Conservation (phyloP, 2,113 vertebrate species). For the Gallinago media region DNA sequence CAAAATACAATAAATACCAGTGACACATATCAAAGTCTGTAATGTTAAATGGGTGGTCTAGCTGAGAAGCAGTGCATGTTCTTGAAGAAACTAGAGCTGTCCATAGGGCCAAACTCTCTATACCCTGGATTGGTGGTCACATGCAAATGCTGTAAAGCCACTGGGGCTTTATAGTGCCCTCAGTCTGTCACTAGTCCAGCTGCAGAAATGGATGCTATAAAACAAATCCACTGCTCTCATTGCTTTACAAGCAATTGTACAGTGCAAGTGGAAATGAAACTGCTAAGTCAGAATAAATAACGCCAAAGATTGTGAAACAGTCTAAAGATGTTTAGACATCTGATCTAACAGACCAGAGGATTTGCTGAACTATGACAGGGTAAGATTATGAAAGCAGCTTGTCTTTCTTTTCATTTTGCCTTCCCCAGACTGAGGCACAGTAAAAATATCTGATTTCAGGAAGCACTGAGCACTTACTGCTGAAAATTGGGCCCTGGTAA, state of each 20-base stretch:
- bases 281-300: background rate
- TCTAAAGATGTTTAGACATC: background rate
- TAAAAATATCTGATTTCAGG: background rate
- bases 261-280: background rate
- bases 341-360: background rate
- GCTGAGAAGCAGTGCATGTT: background rate
- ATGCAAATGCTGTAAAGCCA: background rate
- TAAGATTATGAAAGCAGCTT: background rate
- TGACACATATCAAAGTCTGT: background rate
- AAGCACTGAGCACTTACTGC: background rate
- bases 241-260: background rate
- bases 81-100: background rate
- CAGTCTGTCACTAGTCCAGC: background rate
- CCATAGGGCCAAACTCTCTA: background rate
- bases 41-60: background rate
- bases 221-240: background rate
- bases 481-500: background rate
- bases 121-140: background rate
- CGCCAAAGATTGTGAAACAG: background rate
- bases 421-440: background rate
- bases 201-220: background rate
- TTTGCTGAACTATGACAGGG: background rate
- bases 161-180: background rate
- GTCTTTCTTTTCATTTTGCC: background rate
- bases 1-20: background rate